Evolutionary conservation across 2,113 vertebrate genomes (phyloP).

Genomic region (Carassius auratus): DNA sequence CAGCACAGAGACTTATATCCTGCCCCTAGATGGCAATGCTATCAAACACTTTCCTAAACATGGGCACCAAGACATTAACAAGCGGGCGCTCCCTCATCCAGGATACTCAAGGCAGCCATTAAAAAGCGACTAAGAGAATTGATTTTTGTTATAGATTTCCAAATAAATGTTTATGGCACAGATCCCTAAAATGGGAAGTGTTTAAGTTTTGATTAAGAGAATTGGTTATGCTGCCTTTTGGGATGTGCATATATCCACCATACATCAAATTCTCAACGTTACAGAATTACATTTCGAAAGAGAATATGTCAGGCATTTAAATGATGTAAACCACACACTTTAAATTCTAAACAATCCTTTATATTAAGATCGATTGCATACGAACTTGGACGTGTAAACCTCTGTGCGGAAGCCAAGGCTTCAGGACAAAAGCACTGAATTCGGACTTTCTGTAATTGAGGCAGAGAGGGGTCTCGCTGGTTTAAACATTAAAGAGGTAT

Average conservation of each 20-base stretch:
- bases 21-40: slow-evolving; percentile 93
- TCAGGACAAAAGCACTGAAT: slow-evolving; percentile 36
- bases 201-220: slow-evolving; percentile 72
- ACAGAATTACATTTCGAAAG: neutral
- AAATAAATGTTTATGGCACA: slow-evolving; percentile 85
- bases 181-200: slow-evolving; percentile 79
- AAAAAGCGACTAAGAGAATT: slow-evolving; percentile 85
- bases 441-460: slow-evolving; percentile 44
- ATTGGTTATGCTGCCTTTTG: slow-evolving; percentile 45
- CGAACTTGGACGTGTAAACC: neutral
- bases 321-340: neutral
- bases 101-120: slow-evolving; percentile 83
- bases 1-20: slow-evolving; percentile 76
- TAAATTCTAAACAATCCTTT: neutral
- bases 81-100: slow-evolving; percentile 73
- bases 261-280: neutral
- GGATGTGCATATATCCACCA: neutral
- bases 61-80: slow-evolving; percentile 82
- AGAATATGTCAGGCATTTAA: neutral
- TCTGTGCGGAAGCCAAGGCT: neutral
- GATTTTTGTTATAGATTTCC: slow-evolving; percentile 89
- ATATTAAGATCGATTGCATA: neutral
- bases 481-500: slow-evolving; percentile 43
- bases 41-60: slow-evolving; percentile 84
- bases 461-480: slow-evolving; percentile 29